Conservation (phyloP, 2,888 invertebrate genomes). For the Falcaria lacertinaria region DNA sequence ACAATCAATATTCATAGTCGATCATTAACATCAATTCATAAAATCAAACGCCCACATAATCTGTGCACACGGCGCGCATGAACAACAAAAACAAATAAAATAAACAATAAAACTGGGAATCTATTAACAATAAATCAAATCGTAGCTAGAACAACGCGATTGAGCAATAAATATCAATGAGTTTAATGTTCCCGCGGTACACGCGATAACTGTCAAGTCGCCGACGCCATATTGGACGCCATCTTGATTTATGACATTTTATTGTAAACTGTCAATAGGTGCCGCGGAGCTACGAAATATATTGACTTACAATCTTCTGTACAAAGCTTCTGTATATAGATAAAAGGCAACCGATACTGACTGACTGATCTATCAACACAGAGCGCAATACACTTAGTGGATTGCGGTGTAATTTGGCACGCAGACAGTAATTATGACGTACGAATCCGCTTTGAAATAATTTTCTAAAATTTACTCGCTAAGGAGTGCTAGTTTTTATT, state of each 20-base stretch:
- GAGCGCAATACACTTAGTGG: no score
- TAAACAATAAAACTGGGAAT: slow-evolving; percentile 64
- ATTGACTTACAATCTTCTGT: not conserved
- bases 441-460: no score
- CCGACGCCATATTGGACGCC: slow-evolving; percentile 70
- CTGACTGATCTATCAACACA: no score
- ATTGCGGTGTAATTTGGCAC: no score
- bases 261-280: slow-evolving; percentile 65
- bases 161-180: slow-evolving; percentile 79
- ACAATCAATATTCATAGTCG: not conserved
- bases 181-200: slow-evolving; percentile 74
- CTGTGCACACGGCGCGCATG: slow-evolving; percentile 15
- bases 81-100: slow-evolving; percentile 40
- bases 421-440: no score
- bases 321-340: no score
- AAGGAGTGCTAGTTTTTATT: no score
- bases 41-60: slow-evolving; percentile 19
- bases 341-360: no score
- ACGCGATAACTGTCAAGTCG: slow-evolving; percentile 72
- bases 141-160: slow-evolving; percentile 55
- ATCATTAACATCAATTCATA: slow-evolving; percentile 2
- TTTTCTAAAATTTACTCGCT: no score
- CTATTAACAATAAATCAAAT: slow-evolving; percentile 71
- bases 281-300: slow-evolving; percentile 32
- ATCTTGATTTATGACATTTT: slow-evolving; percentile 71